Conservation (phyloP, 2,888 invertebrate species). For the Phalera bucephala region DNA sequence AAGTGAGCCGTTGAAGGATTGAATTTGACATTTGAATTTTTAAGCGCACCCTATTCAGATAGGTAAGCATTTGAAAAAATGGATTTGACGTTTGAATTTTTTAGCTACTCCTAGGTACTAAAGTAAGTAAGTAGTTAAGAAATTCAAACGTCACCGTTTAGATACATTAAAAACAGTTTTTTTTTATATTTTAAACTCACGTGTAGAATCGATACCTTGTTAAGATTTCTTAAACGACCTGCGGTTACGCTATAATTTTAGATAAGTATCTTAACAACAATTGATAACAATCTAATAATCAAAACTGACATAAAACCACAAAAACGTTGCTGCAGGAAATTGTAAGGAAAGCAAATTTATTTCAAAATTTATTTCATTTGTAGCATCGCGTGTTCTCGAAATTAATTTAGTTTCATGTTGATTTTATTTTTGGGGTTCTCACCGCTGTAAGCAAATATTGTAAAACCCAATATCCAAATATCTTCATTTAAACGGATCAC, state of each 20-base stretch:
- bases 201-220: no score
- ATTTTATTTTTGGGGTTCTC: slow-evolving; percentile 50
- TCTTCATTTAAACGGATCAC: not conserved
- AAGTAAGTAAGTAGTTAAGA: no score
- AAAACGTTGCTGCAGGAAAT: slow-evolving; percentile 51
- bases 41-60: no score
- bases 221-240: slow-evolving; percentile 16
- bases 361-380: slow-evolving; percentile 61
- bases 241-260: slow-evolving; percentile 34
- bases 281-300: slow-evolving; percentile 55
- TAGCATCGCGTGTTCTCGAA: slow-evolving; percentile 71
- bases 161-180: no score
- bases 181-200: no score
- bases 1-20: no score
- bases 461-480: slow-evolving; percentile 1
- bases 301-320: slow-evolving; percentile 61
- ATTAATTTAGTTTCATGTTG: slow-evolving; percentile 66
- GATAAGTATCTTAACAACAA: slow-evolving; percentile 52
- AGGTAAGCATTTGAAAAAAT: no score
- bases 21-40: no score
- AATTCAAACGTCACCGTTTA: no score
- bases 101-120: no score
- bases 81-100: no score
- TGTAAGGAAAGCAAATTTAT: slow-evolving; percentile 63
- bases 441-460: slow-evolving; percentile 4